Evolutionary conservation across 2,797 vertebrate species (phyloP), one percentile per base, ranked within the genome.

Genomic region (Geotrypetes seraphini): DNA sequence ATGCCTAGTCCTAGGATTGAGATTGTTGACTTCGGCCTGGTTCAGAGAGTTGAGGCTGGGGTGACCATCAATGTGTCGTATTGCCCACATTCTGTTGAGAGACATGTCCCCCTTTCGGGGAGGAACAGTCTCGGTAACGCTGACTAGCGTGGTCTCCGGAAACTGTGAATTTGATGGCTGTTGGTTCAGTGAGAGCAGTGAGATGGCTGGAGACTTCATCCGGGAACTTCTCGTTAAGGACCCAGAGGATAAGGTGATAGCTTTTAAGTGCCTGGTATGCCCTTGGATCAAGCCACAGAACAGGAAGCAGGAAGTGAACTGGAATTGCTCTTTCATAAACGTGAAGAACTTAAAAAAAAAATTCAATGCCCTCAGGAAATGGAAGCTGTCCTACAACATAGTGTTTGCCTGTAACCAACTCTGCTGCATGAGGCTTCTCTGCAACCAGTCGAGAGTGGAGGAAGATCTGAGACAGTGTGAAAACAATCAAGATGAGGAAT

Each of bases 71-170:
- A n/a, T n/a, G n/a, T n/a, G n/a, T n/a, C n/a, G n/a, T n/a, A n/a
- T n/a, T n/a, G n/a, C n/a, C n/a, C n/a, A n/a, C n/a, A n/a, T n/a
- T n/a, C n/a, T n/a, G n/a, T 54, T 77, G 36, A 77, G 73, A n/a
- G 89, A 90, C 2, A 40, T 83, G 58, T 92, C 83, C 19, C 86
- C 84, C 1, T 90, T 91, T 69, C 86, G 87, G 69, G 85, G 78
- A 1, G 69, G 85, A 3, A 89, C 77, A 0, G 71, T 87, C 7
- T 65, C 72, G 11, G 81, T 81, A 49, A 87, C 86, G 3, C 69
- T 89, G 23, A 63, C 33, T 36, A 89, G 84, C 4, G 49, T 88
- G 0, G 40, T 83, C 6, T 50, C 60, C 1, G 50, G 84, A 15
- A 63, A 57, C 11, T 90, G 86, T 0, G 53, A 75, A 36, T 87